Evolutionary conservation across 2,888 invertebrate species (phyloP), one percentile per base, ranked within the genome.

Genomic region (Eretmocerus hayati): DNA sequence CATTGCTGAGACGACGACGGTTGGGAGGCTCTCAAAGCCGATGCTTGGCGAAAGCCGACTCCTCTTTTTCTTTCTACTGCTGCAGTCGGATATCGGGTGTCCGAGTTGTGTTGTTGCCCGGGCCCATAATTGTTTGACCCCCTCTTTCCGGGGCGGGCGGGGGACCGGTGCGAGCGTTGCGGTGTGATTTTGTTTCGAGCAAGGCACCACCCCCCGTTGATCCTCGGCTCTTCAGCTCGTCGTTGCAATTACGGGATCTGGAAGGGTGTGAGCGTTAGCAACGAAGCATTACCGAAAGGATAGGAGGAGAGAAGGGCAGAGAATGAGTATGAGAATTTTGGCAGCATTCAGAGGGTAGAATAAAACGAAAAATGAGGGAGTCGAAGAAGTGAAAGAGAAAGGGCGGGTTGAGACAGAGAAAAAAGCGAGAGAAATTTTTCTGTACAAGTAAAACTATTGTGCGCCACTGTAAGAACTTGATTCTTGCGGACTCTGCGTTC

Each of bases 241-340:
- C 13, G 49, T 47, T 54, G 13, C 15, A 53, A 42, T 40, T 44
- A 38, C 50, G 52, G 53, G 55, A 68, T 62, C 69, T 70, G 58
- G 61, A 67, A 65, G 59, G 61, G 62, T 69, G 69, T 70, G 69
- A 70, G 70, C 55, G 66, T 70, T 67, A 69, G 65, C 66, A 64
- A 69, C 65, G 61, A 66, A 66, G 57, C 60, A 59, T 58, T 51
- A 58, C 58, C 57, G 58, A 60, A 52, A 19, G 48, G 44, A 37
- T 40, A 52, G 40, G 41, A 49, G 46, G 30, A 41, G 20, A 18
- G 18, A 9, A 5, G 21, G 39, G 13, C 39, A 15, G 13, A 37
- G n/a, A n/a, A n/a, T n/a, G n/a, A n/a, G n/a, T n/a, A n/a, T n/a
- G n/a, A 16, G 22, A 46, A 21, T 23, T 33, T 38, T n/a, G n/a